Percentiles rank a stretch among this genome's conserved stretches.
Conservation (phyloP, 2,797 vertebrate species). For the Enoplosus armatus region DNA sequence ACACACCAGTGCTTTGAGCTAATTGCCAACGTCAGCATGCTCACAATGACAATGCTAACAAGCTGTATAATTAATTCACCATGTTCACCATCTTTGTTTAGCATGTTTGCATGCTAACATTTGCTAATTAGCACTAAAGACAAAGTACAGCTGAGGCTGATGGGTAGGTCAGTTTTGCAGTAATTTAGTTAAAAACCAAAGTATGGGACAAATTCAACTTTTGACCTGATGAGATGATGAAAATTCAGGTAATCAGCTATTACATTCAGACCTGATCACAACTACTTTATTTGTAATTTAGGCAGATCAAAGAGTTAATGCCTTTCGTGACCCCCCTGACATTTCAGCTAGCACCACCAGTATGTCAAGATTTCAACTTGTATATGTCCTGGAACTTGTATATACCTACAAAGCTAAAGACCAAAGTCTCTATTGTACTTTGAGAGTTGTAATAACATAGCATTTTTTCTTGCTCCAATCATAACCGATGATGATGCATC, state of each 20-base stretch:
- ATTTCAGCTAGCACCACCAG: neutral
- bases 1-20: neutral
- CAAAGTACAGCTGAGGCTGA: neutral
- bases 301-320: neutral
- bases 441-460: neutral
- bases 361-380: neutral
- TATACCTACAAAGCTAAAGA: neutral
- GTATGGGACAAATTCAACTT: neutral
- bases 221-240: neutral
- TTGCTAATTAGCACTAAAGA: neutral
- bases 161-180: neutral
- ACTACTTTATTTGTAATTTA: neutral
- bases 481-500: constrained; percentile 29
- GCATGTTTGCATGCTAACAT: neutral
- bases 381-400: no score
- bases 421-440: constrained; percentile 8
- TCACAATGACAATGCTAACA: neutral
- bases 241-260: neutral
- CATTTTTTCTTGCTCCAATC: neutral
- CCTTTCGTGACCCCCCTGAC: neutral
- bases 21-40: neutral
- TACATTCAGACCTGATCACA: no score
- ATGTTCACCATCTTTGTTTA: neutral
- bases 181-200: neutral
- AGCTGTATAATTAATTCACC: neutral